phyloP scores from a whole-genome alignment of 2,797 vertebrate genomes.

The Sebastolobus alascanus region DNA sequence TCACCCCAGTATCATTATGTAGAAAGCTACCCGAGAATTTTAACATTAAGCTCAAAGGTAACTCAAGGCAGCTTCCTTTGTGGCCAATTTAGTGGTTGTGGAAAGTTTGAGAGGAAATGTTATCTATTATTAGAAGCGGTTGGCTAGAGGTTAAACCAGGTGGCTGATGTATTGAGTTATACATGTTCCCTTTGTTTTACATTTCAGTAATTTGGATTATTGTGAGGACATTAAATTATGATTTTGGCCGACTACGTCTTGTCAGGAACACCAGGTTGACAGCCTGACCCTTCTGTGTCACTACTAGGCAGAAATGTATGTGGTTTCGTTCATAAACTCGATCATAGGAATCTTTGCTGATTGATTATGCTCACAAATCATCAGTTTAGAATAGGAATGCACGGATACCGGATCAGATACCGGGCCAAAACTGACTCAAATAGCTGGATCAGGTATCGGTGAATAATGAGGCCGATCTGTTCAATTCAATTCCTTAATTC shows the following conservation, averaged over 20 bases:
- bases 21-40: neutral
- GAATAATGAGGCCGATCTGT: no score
- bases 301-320: neutral
- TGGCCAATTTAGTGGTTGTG: neutral
- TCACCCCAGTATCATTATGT: neutral
- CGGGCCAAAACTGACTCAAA: no score
- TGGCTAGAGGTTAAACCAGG: neutral
- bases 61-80: neutral
- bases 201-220: neutral
- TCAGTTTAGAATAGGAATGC: no score
- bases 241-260: neutral
- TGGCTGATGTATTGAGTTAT: neutral
- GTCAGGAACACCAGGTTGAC: neutral
- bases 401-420: no score
- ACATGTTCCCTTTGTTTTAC: neutral
- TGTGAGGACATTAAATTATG: neutral
- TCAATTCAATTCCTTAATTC: no score
- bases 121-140: neutral
- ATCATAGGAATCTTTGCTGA: neutral
- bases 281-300: neutral
- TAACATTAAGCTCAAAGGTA: slow-evolving; percentile 1
- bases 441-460: no score
- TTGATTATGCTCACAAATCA: neutral
- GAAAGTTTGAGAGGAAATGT: slow-evolving; percentile 1
- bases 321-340: neutral